Evolutionary conservation across 2,113 vertebrate genomes (phyloP).

Genomic region (Callocephalon fimbriatum): DNA sequence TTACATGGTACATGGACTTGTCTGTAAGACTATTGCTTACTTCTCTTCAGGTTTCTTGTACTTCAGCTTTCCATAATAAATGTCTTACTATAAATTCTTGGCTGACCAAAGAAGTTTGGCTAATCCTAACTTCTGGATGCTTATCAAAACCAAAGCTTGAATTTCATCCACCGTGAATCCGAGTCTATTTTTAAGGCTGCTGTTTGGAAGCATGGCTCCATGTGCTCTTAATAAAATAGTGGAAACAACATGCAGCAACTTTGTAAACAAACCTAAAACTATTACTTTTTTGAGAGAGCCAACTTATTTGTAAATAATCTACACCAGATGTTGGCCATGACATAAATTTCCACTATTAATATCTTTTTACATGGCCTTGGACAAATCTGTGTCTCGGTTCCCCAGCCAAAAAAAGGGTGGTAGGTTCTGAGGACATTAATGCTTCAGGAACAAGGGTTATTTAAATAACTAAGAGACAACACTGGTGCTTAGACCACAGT

Average conservation of each 20-base stretch:
- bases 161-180: constrained; percentile 44
- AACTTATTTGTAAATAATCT: constrained; percentile 65
- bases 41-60: not conserved
- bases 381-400: not conserved
- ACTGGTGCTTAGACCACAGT: not conserved
- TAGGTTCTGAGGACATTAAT: constrained; percentile 18
- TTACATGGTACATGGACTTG: not conserved
- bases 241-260: constrained; percentile 41
- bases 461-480: not conserved
- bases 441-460: not conserved
- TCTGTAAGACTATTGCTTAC: not conserved
- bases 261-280: constrained; percentile 46
- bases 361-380: constrained; percentile 2
- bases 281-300: not conserved
- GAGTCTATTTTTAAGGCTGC: constrained; percentile 62
- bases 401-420: constrained; percentile 2
- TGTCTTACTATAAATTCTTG: constrained; percentile 44
- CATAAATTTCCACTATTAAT: constrained; percentile 39
- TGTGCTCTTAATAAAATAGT: constrained; percentile 59
- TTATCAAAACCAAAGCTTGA: constrained; percentile 63
- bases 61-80: constrained; percentile 24
- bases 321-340: constrained; percentile 39
- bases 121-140: constrained; percentile 48
- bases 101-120: constrained; percentile 43
- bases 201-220: constrained; percentile 41